Conservation (phyloP, 2,113 vertebrate genomes). For the Ictalurus furcatus region DNA sequence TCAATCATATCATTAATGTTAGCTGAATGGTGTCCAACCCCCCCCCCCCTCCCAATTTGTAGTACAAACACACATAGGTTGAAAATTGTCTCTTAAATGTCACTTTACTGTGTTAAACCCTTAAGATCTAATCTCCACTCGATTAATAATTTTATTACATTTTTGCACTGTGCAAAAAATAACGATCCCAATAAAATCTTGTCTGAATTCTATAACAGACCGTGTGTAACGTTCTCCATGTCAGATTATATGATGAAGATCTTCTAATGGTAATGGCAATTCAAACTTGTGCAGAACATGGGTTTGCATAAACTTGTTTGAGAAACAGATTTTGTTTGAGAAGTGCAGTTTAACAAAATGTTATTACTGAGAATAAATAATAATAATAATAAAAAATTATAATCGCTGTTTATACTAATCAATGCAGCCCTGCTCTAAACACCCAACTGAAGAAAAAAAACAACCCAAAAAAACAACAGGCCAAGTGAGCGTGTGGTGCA, state of each 20-base stretch:
- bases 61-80: not conserved
- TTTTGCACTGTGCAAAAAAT: not conserved
- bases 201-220: not conserved
- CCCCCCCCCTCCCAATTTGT: not conserved
- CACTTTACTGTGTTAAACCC: not conserved
- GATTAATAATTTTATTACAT: not conserved
- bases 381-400: conserved; percentile 6
- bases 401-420: not conserved
- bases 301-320: not conserved
- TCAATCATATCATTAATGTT: not conserved
- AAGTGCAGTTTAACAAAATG: not conserved
- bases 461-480: not conserved
- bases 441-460: too few species aligned
- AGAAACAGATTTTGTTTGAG: not conserved
- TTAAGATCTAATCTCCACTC: not conserved
- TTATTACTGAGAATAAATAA: not conserved
- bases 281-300: not conserved
- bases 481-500: not conserved
- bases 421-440: not conserved
- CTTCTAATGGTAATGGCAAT: not conserved
- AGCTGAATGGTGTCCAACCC: too few species aligned
- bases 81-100: not conserved
- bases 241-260: not conserved
- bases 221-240: not conserved
- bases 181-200: not conserved